Base-by-base conservation (phyloP, 2,888 invertebrate genomes). In the Agrilus mali region DNA sequence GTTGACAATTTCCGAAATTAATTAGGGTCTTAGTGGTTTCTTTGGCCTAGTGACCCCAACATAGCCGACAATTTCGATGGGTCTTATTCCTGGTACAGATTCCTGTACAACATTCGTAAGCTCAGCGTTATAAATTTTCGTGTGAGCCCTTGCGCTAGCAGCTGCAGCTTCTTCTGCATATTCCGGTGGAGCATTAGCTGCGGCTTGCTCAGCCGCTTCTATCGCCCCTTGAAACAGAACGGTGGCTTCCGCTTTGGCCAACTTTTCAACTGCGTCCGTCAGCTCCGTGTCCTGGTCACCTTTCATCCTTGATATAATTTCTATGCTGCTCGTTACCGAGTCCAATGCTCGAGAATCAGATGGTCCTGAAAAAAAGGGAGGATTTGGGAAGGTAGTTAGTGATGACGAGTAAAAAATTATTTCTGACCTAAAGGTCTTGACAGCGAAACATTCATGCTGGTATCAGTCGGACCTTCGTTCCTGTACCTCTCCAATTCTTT, bases 31-130 rank as follows among this genome's bases (percentile, higher is more conserved):
- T 27, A 27, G 10, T 10, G 62, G 60, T 47, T 60, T 51, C 46
- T 60, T 64, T 1, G 65, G 67, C 50, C 62, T 63, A 5, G 68
- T 68, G 12, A 68, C 57, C 4, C 68, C 69, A 27, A 70, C 61
- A 50, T 69, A 70, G 6, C 69, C 69, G n/a, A 69, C 50, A 32
- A 70, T 65, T 54, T 70, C 68, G 42, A 70, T 63, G 1, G 69
- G 61, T 49, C 61, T 61, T 4, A 57, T 53, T 1, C 67, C 68
- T 7, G 58, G 56, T 6, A 67, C 47, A 34, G 60, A 58, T 44
- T 67, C 60, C 16, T 55, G 56, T 20, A 64, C 56, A 7, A 64
- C 57, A 33, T 54, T 56, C 3, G 61, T 59, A 20, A 66, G 52
- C 46, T 67, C 60, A 6, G 55, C 54, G 43, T 56, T 53, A 37